These are phyloP conservation scores for Torymus aiolomorphi DNA, from an alignment of 2,888 invertebrate species.

Conservation along the genomic window DNA sequence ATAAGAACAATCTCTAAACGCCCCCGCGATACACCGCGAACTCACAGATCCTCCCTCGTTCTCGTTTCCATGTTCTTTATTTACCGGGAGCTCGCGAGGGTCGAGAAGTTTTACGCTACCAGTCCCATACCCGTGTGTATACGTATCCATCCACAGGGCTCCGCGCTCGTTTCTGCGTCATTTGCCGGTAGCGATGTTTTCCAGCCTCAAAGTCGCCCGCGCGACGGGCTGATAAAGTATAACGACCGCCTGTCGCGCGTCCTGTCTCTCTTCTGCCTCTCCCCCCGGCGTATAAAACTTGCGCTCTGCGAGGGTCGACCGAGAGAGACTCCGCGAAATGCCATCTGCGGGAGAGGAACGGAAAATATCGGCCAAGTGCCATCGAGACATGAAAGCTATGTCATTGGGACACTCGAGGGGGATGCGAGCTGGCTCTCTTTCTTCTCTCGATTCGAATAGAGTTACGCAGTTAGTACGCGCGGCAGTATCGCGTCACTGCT, in stretches of 20 bases:
- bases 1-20: too few relatives aligned
- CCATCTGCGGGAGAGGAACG: conserved; percentile 25
- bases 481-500: too few relatives aligned
- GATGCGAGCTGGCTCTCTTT: conserved; percentile 4
- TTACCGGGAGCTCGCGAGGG: too few relatives aligned
- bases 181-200: conserved; percentile 55
- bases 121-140: too few relatives aligned
- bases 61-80: too few relatives aligned
- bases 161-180: conserved; percentile 50
- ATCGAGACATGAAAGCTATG: conserved; percentile 48
- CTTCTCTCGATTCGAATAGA: conserved; percentile 11
- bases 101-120: too few relatives aligned
- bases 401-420: conserved; percentile 46
- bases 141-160: not conserved
- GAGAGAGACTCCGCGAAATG: conserved; percentile 16
- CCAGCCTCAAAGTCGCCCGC: conserved; percentile 29
- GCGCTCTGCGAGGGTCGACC: not conserved
- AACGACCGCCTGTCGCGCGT: conserved; percentile 43
- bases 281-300: conserved; percentile 2
- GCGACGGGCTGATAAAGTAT: conserved; percentile 37
- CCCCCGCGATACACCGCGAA: too few relatives aligned
- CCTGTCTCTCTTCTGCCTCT: not conserved
- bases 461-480: not conserved
- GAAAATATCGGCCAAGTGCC: conserved; percentile 53
- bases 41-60: too few relatives aligned